Conservation (phyloP, 2,797 vertebrate genomes). For the Telmatherina bonti region DNA sequence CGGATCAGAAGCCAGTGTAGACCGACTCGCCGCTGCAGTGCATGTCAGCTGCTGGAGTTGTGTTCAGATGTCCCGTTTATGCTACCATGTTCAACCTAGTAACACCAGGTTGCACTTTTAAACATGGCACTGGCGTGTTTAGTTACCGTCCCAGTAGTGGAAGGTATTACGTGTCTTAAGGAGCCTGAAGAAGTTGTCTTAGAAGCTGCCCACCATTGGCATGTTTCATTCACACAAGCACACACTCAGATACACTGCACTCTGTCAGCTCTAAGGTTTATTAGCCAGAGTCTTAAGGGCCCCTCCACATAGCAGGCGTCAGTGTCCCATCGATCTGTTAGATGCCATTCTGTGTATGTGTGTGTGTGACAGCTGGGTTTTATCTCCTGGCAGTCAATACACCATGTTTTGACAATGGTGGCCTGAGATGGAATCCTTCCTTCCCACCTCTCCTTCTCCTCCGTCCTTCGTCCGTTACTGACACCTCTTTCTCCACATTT, state of each 20-base stretch:
- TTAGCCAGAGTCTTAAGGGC: constrained; percentile 86
- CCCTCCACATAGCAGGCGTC: constrained; percentile 93
- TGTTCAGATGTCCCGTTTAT: no score
- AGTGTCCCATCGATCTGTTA: constrained; percentile 94
- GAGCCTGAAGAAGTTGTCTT: constrained; percentile 4
- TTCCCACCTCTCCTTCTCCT: constrained; percentile 84
- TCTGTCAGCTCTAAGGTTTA: constrained; percentile 69
- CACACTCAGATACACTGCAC: constrained; percentile 37
- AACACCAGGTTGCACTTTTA: background rate
- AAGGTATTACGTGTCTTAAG: background rate
- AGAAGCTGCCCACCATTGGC: constrained; percentile 32
- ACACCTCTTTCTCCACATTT: constrained; percentile 74
- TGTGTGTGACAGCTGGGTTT: constrained; percentile 81
- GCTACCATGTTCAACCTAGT: background rate
- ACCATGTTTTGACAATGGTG: constrained; percentile 96
- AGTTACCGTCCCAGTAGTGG: background rate
- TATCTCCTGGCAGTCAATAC: constrained; percentile 94
- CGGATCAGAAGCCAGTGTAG: no score
- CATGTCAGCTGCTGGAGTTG: no score
- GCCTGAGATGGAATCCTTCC: constrained; percentile 85
- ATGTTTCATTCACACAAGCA: constrained; percentile 26
- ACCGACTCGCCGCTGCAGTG: no score
- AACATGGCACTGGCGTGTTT: background rate
- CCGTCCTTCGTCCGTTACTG: constrained; percentile 81
- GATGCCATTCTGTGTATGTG: constrained; percentile 68